Evolutionary conservation across 2,113 vertebrate genomes (phyloP).

Genomic region (Atrichornis clamosus): DNA sequence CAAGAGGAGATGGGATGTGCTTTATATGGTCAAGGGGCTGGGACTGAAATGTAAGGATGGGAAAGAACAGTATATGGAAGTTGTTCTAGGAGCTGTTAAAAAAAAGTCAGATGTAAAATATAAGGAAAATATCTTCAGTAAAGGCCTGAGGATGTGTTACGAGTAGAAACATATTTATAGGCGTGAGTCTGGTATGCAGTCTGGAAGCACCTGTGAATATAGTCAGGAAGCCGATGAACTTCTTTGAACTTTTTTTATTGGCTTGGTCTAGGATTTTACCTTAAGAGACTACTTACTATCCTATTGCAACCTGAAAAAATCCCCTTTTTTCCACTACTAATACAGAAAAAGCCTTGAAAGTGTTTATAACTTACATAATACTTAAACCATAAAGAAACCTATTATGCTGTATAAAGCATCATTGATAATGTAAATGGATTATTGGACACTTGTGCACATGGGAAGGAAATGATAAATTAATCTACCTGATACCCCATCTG

Average conservation of each 20-base stretch:
- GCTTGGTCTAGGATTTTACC: not conserved
- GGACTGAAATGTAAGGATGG: not conserved
- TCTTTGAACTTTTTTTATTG: not conserved
- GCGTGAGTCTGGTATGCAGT: not conserved
- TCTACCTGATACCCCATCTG: conserved; percentile 83
- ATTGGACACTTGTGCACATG: conserved; percentile 17
- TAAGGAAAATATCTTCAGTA: not conserved
- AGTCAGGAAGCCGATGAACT: not conserved
- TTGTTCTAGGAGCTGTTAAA: not conserved
- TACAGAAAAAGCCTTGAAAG: conserved; percentile 20
- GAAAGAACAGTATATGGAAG: not conserved
- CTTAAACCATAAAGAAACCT: not conserved
- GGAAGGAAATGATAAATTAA: conserved; percentile 44
- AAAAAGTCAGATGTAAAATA: not conserved
- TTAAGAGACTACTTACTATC: not conserved
- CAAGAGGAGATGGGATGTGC: not conserved
- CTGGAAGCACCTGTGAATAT: not conserved
- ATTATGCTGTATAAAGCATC: not conserved
- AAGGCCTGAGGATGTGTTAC: not conserved
- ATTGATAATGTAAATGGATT: not conserved
- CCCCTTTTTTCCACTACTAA: not conserved
- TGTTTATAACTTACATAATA: conserved; percentile 1
- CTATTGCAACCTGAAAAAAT: not conserved
- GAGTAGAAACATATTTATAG: not conserved
- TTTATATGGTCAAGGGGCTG: not conserved